Conservation (phyloP, 2,797 vertebrate genomes). For the Moxostoma hubbsi region DNA sequence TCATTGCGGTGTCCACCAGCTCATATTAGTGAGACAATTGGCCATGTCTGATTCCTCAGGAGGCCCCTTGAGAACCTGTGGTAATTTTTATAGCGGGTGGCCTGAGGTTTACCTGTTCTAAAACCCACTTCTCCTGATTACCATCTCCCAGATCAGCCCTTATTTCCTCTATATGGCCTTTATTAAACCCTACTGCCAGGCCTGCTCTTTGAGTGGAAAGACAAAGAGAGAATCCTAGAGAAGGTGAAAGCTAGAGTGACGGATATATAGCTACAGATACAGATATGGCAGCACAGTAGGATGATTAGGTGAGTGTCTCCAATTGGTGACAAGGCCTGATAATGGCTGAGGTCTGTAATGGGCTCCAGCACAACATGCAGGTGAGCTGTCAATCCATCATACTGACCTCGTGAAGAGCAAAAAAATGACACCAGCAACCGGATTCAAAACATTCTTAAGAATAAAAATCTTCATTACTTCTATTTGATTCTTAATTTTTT, state of each 20-base stretch:
- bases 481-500: no score
- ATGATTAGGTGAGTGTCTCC: constrained; percentile 78
- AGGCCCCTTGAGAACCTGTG: constrained; percentile 36
- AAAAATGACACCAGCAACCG: not conserved
- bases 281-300: constrained; percentile 48
- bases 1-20: constrained; percentile 71
- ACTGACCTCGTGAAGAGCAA: constrained; percentile 8
- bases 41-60: constrained; percentile 59
- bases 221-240: constrained; percentile 12
- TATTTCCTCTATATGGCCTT: constrained; percentile 50
- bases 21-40: constrained; percentile 66
- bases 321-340: constrained; percentile 78
- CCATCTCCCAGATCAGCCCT: constrained; percentile 56
- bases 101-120: constrained; percentile 68
- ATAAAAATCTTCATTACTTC: no score
- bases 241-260: not conserved
- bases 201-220: constrained; percentile 11
- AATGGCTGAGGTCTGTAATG: constrained; percentile 71
- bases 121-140: constrained; percentile 67
- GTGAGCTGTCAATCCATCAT: constrained; percentile 54
- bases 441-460: no score
- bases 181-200: constrained; percentile 56
- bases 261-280: constrained; percentile 45
- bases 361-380: constrained; percentile 56
- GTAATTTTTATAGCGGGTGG: constrained; percentile 53